Base-by-base conservation (phyloP, 2,113 vertebrate genomes). In the Bufo bufo region DNA sequence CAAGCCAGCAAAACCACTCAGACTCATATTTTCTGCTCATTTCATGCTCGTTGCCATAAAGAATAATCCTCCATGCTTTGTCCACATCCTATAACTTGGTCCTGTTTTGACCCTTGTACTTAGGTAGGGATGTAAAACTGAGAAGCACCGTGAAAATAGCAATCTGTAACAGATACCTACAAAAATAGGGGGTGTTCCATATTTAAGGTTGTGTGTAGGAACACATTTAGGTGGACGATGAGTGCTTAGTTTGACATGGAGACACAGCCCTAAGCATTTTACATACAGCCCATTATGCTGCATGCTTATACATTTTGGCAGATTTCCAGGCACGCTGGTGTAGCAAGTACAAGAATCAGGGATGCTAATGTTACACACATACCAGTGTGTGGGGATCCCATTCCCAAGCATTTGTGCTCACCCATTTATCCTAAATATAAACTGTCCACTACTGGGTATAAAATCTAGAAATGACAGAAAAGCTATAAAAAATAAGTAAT, bases 391-490 rank as follows among this genome's bases (percentile, higher is more conserved):
- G 61, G 61, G 45, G 59, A 82, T 82, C 45, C 81, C 59, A 66
- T 66, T 83, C 61, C 63, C 47, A 23, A 50, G 19, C 61, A 83
- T 66, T 66, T 83, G 69, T 63, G 61, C 61, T 52, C 14, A 50
- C 43, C 10, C 80, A 82, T 82, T 82, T 59, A 82, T 65, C 43
- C 80, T 47, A 82, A 49, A 65, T 65, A 83, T 33, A 69, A n/a
- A 69, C 61, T 33, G 33, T 58, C 33, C 66, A 72, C 66, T 56
- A 72, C 52, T 71, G 49, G n/a, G 7, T 19, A 47, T 74, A 72
- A 17, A n/a, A 83, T 13, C 10, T 58, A 58, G 5, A 52, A 52
- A 6, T 5, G 5, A 52, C 9, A 52, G 9, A 5, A 52, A 52
- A 52, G 52, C 52, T 0, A 52, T 6, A 52, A 52, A 52, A 52